These are phyloP conservation scores for Vanacampus margaritifer DNA, from an alignment of 2,113 vertebrate species.

Conservation along the genomic window DNA sequence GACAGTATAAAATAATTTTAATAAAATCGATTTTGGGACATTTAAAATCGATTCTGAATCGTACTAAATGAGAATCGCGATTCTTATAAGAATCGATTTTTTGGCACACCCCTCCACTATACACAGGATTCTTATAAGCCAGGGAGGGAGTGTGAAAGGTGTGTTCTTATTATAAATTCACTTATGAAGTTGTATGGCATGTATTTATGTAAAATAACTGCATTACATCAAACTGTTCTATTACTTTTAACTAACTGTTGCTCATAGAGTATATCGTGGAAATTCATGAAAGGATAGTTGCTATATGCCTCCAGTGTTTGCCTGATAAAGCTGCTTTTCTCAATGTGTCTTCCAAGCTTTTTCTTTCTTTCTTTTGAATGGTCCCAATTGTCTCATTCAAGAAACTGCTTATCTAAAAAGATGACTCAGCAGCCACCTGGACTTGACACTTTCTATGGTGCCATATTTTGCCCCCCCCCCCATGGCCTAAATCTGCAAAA, in stretches of 20 bases:
- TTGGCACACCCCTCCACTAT: no score
- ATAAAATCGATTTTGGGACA: no score
- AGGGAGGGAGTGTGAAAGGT: background rate
- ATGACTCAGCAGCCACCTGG: slow-evolving; percentile 9
- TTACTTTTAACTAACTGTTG: background rate
- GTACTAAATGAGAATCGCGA: no score
- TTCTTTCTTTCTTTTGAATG: background rate
- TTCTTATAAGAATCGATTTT: no score
- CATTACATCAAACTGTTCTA: background rate
- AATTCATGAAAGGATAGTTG: background rate
- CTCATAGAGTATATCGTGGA: background rate
- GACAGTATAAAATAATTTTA: no score
- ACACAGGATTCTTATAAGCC: background rate
- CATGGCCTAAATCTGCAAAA: background rate
- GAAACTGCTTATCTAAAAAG: background rate
- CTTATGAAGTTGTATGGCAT: background rate
- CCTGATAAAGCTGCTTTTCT: background rate
- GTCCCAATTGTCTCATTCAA: slow-evolving; percentile 4
- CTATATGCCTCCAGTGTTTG: background rate
- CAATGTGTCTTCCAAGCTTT: background rate
- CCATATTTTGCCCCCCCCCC: background rate
- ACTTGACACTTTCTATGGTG: slow-evolving; percentile 5
- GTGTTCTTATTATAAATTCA: background rate
- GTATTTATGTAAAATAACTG: background rate
- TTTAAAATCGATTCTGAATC: no score